Evolutionary conservation across 2,113 vertebrate genomes (phyloP).

Genomic region (Nothocercus julius): DNA sequence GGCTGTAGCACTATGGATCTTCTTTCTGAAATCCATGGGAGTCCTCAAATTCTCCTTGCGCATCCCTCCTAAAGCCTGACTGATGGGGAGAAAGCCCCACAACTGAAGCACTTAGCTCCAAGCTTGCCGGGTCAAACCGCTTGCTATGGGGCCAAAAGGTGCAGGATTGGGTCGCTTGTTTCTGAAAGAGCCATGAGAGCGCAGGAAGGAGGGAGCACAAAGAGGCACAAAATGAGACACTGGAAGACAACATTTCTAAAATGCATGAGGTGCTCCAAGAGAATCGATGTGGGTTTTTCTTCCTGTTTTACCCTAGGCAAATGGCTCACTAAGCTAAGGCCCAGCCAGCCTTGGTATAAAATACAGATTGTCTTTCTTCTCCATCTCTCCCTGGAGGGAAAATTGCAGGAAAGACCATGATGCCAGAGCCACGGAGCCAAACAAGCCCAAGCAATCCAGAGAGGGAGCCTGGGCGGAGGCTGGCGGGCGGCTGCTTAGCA

Average conservation of each 20-base stretch:
- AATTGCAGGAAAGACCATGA: accelerated
- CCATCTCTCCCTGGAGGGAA: not conserved
- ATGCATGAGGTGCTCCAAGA: not conserved
- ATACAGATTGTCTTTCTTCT: not conserved
- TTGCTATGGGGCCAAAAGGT: accelerated
- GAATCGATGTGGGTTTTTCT: accelerated
- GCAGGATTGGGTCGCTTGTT: accelerated
- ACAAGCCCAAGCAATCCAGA: not conserved
- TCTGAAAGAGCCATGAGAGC: not conserved
- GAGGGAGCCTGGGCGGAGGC: not conserved
- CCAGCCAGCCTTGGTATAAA: accelerated
- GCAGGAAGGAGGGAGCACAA: not conserved
- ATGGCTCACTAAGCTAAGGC: accelerated
- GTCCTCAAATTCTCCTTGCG: not conserved
- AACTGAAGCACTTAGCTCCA: not conserved
- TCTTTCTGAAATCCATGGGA: not conserved
- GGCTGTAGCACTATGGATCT: slow-evolving; percentile 9
- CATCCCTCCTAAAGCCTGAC: not conserved
- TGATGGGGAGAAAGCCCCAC: not conserved
- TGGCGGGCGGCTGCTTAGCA: slow-evolving; percentile 45
- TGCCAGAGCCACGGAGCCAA: not conserved
- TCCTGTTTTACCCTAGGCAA: not conserved
- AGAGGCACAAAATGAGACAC: not conserved
- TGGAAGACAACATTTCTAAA: not conserved
- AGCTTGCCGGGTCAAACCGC: not conserved